Conservation (phyloP, 2,888 invertebrate species). For the Chrysomela aeneicollis region DNA sequence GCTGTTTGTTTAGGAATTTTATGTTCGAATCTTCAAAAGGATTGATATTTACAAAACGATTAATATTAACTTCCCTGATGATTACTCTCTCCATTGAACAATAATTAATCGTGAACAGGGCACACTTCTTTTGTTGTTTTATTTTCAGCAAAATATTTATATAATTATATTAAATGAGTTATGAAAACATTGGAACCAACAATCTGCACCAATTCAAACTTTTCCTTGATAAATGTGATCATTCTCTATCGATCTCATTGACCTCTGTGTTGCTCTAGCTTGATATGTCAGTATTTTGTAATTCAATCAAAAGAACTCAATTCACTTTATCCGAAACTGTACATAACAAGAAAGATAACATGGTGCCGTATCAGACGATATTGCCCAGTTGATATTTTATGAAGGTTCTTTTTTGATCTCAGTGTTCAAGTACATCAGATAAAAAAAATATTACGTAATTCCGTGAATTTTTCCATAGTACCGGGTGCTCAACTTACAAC, state of each 20-base stretch:
- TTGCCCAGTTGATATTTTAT: not conserved
- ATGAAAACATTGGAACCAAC: conserved; percentile 33
- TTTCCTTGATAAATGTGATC: conserved; percentile 25
- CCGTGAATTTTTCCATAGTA: too few species aligned
- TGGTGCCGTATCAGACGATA: not conserved
- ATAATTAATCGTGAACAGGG: conserved; percentile 26
- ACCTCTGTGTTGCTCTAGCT: conserved; percentile 21
- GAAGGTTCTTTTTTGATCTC: not conserved
- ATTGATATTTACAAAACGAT: conserved; percentile 31
- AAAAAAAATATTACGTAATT: not conserved
- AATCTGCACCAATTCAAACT: conserved; percentile 29
- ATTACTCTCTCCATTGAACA: conserved; percentile 31
- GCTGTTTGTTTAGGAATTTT: not conserved
- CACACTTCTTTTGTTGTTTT: conserved; percentile 27
- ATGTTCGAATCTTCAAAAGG: not conserved
- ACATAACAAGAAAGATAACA: not conserved
- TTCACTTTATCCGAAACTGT: not conserved
- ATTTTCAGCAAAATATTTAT: conserved; percentile 37
- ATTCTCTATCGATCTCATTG: conserved; percentile 36
- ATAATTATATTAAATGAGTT: conserved; percentile 36
- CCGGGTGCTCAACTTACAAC: too few species aligned
- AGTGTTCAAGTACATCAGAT: not conserved
- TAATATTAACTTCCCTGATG: conserved; percentile 23
- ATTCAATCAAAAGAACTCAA: not conserved
- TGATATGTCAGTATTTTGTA: not conserved